Percentiles rank a stretch among this genome's conserved stretches.
Evolutionary conservation across 1,140 invertebrate species (phyloP).

Genomic region (Heliconius hewitsoni): DNA sequence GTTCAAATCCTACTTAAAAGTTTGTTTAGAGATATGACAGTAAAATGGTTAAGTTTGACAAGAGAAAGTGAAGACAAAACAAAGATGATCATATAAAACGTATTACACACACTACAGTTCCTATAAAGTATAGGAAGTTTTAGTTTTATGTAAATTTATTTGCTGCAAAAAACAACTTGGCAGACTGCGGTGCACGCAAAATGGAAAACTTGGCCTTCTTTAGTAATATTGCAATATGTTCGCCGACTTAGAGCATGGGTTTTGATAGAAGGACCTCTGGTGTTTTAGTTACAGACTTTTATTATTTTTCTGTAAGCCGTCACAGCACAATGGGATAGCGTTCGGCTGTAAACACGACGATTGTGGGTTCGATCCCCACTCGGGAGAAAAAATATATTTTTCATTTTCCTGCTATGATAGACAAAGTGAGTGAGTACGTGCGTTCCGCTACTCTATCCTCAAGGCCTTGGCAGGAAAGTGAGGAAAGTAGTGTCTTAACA

Average conservation of each 20-base stretch:
- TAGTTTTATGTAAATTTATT: conserved; percentile 49
- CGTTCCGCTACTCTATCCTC: too few species aligned
- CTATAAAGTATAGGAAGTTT: conserved; percentile 22
- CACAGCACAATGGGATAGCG: too few species aligned
- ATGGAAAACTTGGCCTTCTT: conserved; percentile 68
- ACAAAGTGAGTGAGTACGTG: too few species aligned
- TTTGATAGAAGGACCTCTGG: background rate
- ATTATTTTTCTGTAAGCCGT: background rate
- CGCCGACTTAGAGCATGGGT: conserved; percentile 14
- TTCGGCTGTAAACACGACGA: too few species aligned
- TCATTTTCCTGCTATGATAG: too few species aligned
- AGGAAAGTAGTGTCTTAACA: too few species aligned
- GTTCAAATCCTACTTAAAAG: too few species aligned
- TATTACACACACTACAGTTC: conserved; percentile 2
- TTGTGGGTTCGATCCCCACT: too few species aligned
- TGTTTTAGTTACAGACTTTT: background rate
- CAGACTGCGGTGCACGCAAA: conserved; percentile 54
- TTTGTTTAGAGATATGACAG: background rate
- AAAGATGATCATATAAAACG: background rate
- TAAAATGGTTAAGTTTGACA: background rate
- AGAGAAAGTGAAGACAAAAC: background rate
- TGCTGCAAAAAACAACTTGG: conserved; percentile 54
- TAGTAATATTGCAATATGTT: conserved; percentile 65
- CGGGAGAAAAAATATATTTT: too few species aligned
- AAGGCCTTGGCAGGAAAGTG: too few species aligned